These are phyloP conservation scores for Zele albiditarsus DNA, from an alignment of 2,888 invertebrate species.

Conservation along the genomic window DNA sequence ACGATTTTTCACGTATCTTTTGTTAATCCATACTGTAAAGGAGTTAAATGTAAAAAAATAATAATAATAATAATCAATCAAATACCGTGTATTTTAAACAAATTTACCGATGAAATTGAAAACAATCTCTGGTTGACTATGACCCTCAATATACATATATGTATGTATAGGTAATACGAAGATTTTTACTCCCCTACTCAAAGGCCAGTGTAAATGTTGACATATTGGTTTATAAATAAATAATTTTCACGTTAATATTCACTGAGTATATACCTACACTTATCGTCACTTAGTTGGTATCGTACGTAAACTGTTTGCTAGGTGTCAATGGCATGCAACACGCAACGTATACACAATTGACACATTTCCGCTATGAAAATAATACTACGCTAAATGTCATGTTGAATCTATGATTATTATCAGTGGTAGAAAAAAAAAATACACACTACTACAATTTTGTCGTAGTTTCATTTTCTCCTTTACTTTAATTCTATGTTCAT, in stretches of 20 bases:
- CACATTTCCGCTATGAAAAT: neutral
- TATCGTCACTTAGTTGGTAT: neutral
- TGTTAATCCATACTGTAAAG: too few species aligned
- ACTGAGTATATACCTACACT: neutral
- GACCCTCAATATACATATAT: neutral
- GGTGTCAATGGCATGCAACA: slow-evolving; percentile 11
- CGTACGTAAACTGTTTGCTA: slow-evolving; percentile 1
- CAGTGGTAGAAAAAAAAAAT: neutral
- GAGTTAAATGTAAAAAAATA: too few species aligned
- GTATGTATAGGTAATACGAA: neutral
- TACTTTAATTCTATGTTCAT: neutral
- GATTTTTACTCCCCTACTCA: neutral
- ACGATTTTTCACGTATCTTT: too few species aligned
- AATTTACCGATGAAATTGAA: too few species aligned
- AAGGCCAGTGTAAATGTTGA: neutral
- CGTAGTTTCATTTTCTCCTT: neutral
- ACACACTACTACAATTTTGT: neutral
- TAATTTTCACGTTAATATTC: slow-evolving; percentile 1
- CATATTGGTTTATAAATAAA: slow-evolving; percentile 9
- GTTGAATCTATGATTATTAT: neutral
- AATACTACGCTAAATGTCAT: slow-evolving; percentile 1
- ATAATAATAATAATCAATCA: too few species aligned
- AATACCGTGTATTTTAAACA: too few species aligned
- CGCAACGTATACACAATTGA: neutral
- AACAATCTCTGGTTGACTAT: too few species aligned